Percentiles rank a stretch among this genome's conserved stretches.
These are phyloP conservation scores for Cheilosia variabilis DNA, from an alignment of 2,888 invertebrate species.

Conservation along the genomic window DNA sequence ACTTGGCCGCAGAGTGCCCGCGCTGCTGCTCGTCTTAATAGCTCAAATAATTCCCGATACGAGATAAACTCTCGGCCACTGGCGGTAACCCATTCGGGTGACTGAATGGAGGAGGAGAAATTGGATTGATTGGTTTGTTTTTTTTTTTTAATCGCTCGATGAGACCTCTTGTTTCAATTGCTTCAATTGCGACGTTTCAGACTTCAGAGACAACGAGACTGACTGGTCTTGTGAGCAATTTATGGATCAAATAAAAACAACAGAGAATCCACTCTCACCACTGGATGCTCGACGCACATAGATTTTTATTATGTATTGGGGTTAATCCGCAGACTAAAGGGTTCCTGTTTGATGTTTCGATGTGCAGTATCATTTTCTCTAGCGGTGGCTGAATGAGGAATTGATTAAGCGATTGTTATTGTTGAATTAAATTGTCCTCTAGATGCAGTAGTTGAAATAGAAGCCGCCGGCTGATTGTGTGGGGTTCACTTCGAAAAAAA, in stretches of 20 bases:
- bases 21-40: slow-evolving; percentile 50
- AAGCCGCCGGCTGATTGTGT: not conserved
- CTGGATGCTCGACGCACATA: not conserved
- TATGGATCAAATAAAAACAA: slow-evolving; percentile 1
- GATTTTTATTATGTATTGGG: slow-evolving; percentile 17
- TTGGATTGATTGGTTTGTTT: slow-evolving; percentile 26
- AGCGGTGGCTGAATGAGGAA: slow-evolving; percentile 5
- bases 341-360: slow-evolving; percentile 20
- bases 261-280: not conserved
- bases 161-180: slow-evolving; percentile 60
- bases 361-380: not conserved
- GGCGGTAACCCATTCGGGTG: slow-evolving; percentile 42
- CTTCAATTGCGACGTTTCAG: slow-evolving; percentile 38
- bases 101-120: slow-evolving; percentile 21
- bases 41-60: slow-evolving; percentile 64
- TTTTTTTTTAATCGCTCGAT: slow-evolving; percentile 8
- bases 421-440: slow-evolving; percentile 30
- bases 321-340: slow-evolving; percentile 54
- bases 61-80: slow-evolving; percentile 24
- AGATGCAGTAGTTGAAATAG: not conserved
- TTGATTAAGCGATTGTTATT: slow-evolving; percentile 34
- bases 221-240: slow-evolving; percentile 20
- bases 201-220: slow-evolving; percentile 23
- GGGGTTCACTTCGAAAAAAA: too few species aligned
- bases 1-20: not conserved